phyloP scores from a whole-genome alignment of 2,888 invertebrate species.

The Exocentrus adspersus region DNA sequence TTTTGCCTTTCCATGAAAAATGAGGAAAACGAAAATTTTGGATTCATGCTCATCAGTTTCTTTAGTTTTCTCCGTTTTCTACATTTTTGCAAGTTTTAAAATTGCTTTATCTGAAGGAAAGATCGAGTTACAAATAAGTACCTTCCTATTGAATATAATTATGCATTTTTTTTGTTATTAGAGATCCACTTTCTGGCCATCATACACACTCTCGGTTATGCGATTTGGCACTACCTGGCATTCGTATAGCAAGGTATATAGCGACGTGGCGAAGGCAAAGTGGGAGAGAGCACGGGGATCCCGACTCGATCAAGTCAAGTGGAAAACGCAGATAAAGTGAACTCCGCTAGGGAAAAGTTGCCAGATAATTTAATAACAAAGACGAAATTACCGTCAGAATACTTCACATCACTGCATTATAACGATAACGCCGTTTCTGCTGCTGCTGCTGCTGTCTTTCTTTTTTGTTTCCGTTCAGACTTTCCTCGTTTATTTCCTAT shows the following conservation, averaged over 20 bases:
- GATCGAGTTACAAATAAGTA: too few species aligned
- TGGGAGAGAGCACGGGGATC: slow-evolving; percentile 4
- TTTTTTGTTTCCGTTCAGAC: slow-evolving; percentile 28
- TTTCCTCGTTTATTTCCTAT: slow-evolving; percentile 23
- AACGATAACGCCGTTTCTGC: slow-evolving; percentile 57
- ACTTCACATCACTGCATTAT: slow-evolving; percentile 61
- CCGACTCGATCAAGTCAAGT: slow-evolving; percentile 44
- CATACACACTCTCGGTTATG: too few species aligned
- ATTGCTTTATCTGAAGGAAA: too few species aligned
- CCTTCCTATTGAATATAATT: too few species aligned
- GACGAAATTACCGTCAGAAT: slow-evolving; percentile 62
- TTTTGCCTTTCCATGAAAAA: too few species aligned
- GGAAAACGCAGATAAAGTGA: slow-evolving; percentile 64
- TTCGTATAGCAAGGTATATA: not conserved
- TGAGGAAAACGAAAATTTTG: too few species aligned
- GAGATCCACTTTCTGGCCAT: too few species aligned
- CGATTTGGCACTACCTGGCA: slow-evolving; percentile 5
- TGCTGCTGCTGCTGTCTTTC: slow-evolving; percentile 40
- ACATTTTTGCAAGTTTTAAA: too few species aligned
- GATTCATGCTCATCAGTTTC: too few species aligned
- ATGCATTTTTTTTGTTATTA: too few species aligned
- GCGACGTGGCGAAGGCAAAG: not conserved
- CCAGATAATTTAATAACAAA: slow-evolving; percentile 65
- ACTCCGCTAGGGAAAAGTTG: slow-evolving; percentile 62
- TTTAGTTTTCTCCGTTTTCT: too few species aligned